Evolutionary conservation across 2,888 invertebrate species (phyloP), one percentile per base, ranked within the genome.

Genomic region (Drosophila paramelanica): DNA sequence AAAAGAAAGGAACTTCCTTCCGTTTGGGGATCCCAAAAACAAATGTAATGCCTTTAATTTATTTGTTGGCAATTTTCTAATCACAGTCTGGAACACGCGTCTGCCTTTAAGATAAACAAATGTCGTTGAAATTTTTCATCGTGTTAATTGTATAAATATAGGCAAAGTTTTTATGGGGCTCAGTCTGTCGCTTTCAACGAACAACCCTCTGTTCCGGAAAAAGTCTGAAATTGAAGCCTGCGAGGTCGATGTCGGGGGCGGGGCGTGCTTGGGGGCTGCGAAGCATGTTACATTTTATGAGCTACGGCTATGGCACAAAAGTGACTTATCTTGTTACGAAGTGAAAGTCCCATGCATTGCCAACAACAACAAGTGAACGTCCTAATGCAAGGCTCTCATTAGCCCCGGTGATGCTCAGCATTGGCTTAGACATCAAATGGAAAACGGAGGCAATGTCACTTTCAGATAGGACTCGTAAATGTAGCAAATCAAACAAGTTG

Each of bases 91-190:
- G 33, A 39, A 52, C 59, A 62, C 38, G 55, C 65, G 53, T 55
- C 56, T 55, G 81, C 67, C 85, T 85, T 82, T 73, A 88, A 85
- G 82, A 82, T 85, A 88, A 82, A 82, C 77, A 82, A 68, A 82
- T 85, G 67, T n/a, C 69, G 67, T 51, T 60, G 61, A 77, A 59
- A 73, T 64, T 65, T 82, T 67, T 66, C 69, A 56, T 68, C 60
- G 80, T 70, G 86, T 88, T 83, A 83, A 83, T 83, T 83, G 86
- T 86, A 88, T 82, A 83, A 86, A 83, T 77, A 77, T 80, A 82
- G 83, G 72, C 68, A 70, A 83, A 77, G 71, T 86, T 88, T 88
- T 88, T 85, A 88, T 79, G 80, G 82, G 51, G 70, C 55, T 55
- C 73, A 59, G 85, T 67, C 67, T 67, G 80, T 47, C 61, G 81